Evolutionary conservation across 2,888 invertebrate genomes (phyloP).

Genomic region (Himalopsyche kuldschensis): DNA sequence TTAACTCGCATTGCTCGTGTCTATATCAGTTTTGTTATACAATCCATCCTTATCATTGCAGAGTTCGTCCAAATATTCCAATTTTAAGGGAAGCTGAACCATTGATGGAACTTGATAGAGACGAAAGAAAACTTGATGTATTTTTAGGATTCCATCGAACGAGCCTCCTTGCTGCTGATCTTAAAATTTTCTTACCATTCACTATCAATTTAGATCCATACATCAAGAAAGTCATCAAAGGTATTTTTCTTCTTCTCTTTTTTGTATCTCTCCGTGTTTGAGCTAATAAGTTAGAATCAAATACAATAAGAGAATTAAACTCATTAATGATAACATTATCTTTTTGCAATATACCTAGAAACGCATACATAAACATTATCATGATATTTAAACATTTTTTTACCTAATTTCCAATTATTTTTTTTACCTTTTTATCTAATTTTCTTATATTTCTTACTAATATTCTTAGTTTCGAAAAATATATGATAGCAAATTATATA

Average conservation of each 20-base stretch:
- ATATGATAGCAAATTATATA: too few relatives aligned
- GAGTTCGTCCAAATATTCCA: slow-evolving; percentile 80
- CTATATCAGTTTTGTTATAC: neutral
- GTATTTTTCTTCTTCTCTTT: slow-evolving; percentile 49
- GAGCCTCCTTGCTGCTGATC: slow-evolving; percentile 81
- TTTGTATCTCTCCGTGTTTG: neutral
- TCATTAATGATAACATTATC: too few relatives aligned
- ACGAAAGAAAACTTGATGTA: slow-evolving; percentile 92
- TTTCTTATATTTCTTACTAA: too few relatives aligned
- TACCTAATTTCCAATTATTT: too few relatives aligned
- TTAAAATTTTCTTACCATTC: slow-evolving; percentile 95
- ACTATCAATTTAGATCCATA: slow-evolving; percentile 98
- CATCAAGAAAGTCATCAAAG: slow-evolving; percentile 94
- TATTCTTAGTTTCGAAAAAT: too few relatives aligned
- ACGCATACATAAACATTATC: too few relatives aligned
- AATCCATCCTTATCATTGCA: slow-evolving; percentile 45
- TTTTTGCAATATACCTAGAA: too few relatives aligned
- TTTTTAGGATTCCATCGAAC: slow-evolving; percentile 87
- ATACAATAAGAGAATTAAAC: too few relatives aligned
- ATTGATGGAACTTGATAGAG: slow-evolving; percentile 87
- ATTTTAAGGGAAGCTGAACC: slow-evolving; percentile 86
- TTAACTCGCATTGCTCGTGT: neutral
- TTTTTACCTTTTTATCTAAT: too few relatives aligned
- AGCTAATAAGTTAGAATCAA: too few relatives aligned
- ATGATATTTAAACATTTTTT: too few relatives aligned